Conservation (phyloP, 2,888 invertebrate genomes). For the Pyrrhosoma nymphula region DNA sequence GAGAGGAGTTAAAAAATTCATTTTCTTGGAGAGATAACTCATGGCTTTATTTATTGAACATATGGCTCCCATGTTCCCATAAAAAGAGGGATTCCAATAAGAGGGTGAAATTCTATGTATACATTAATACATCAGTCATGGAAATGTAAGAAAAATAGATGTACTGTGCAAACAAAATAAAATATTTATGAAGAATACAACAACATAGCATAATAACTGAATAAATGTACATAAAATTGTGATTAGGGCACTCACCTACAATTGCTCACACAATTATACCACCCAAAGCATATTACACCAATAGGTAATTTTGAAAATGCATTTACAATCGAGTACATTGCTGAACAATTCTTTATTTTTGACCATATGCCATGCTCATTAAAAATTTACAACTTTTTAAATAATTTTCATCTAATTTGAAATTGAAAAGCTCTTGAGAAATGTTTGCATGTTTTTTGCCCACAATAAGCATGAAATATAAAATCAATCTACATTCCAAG, state of each 20-base stretch:
- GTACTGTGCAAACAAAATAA: not conserved
- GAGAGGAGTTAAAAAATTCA: not conserved
- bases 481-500: not conserved
- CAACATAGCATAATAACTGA: not conserved
- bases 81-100: not conserved
- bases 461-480: not conserved
- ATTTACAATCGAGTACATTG: not conserved
- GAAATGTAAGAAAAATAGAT: constrained; percentile 9
- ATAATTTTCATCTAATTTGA: not conserved
- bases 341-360: not conserved
- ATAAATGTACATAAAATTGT: not conserved
- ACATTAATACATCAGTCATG: not conserved
- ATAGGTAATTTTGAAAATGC: not conserved
- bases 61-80: not conserved
- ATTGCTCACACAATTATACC: not conserved
- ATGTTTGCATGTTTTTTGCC: not conserved
- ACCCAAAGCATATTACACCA: constrained; percentile 3
- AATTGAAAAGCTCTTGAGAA: not conserved
- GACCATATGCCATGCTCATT: not conserved
- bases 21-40: not conserved
- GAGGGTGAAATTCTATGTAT: not conserved
- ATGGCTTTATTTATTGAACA: not conserved
- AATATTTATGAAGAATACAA: not conserved
- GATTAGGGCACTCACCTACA: not conserved
- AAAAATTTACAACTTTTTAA: not conserved